Evolutionary conservation across 2,113 vertebrate genomes (phyloP), one percentile per base, ranked within the genome.

Genomic region (Chelonoidis abingdonii): DNA sequence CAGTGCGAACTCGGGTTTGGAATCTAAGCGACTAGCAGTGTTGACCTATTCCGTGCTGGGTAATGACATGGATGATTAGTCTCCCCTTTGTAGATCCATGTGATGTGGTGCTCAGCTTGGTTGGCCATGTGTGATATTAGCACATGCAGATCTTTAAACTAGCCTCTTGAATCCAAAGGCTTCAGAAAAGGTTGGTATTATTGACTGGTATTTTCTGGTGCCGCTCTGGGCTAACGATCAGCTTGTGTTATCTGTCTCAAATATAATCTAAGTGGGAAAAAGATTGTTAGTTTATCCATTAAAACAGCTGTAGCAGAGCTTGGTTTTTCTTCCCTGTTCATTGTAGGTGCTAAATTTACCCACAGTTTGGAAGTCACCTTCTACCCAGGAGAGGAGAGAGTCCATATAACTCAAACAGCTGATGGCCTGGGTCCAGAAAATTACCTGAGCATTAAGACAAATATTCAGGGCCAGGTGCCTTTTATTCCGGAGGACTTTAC

Each of bases 311-410:
- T 24, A 29, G 4, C 2, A 0, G 0, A 52, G 76, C 3, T 8
- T 11, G 0, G 0, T 14, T 41, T 4, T 4, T 2, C 54, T 78
- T 11, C 13, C 47, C 81, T 65, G 72, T 72, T 44, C 29, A 89
- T 44, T 3, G 41, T 95, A 99, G 99, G 99, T 1, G 99, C 99
- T 2, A 98, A 99, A 84, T 99, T 99, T 97, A 98, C 93, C 9
- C 99, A 99, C 84, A 98, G 78, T 4, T 98, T 98, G n/a, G 99
- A 99, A 88, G 97, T 99, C 75, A 98, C 98, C 3, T 99, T 99
- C 98, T 97, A 98, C 87, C 99, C 99, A 0, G 98, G 99, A 1
- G 98, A 98, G 90, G 98, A 99, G 98, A 98, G 41, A 0, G 98
- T 99, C 92, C 98, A 79, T 24, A 96, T 99, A 94, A 98, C 97